A percentile compares a stretch with the other conserved stretches of the same genome.
Conservation (phyloP, 2,797 vertebrate species). For the Geotrypetes seraphini region DNA sequence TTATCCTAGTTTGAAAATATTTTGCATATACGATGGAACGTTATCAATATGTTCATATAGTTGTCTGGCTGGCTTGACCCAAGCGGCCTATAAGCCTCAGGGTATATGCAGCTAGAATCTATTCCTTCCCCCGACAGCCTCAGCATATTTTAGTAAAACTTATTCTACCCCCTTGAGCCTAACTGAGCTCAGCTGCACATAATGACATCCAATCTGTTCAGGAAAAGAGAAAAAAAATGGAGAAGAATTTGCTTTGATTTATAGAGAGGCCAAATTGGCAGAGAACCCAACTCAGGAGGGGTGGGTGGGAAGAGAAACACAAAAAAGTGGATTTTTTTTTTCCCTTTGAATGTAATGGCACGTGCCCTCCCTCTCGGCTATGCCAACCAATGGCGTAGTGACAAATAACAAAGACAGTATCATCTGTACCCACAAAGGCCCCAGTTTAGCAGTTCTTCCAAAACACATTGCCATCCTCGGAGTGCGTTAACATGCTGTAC, state of each 20-base stretch:
- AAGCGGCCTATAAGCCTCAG: slow-evolving; percentile 27
- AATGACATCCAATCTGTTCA: slow-evolving; percentile 53
- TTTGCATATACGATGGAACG: too few relatives aligned
- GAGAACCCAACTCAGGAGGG: slow-evolving; percentile 28
- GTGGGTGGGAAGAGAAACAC: slow-evolving; percentile 40
- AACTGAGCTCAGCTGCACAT: slow-evolving; percentile 46
- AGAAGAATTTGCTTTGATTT: slow-evolving; percentile 50
- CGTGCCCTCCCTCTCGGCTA: slow-evolving; percentile 38
- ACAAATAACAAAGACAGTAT: slow-evolving; percentile 27
- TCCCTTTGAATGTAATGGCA: slow-evolving; percentile 41
- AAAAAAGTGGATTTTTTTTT: too few relatives aligned
- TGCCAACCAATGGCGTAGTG: slow-evolving; percentile 40
- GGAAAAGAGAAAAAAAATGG: slow-evolving; percentile 40
- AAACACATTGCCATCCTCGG: too few relatives aligned
- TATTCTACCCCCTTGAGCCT: slow-evolving; percentile 27
- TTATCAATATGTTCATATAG: too few relatives aligned
- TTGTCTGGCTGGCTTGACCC: too few relatives aligned
- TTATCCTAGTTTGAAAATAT: too few relatives aligned
- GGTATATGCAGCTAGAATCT: slow-evolving; percentile 38
- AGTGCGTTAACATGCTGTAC: too few relatives aligned
- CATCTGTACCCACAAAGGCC: too few relatives aligned
- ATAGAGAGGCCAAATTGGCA: slow-evolving; percentile 46
- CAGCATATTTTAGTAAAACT: slow-evolving; percentile 29
- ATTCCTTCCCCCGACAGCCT: slow-evolving; percentile 39
- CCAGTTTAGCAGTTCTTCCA: too few relatives aligned